Evolutionary conservation across 2,888 invertebrate species (phyloP).

Genomic region (Nomada flava): DNA sequence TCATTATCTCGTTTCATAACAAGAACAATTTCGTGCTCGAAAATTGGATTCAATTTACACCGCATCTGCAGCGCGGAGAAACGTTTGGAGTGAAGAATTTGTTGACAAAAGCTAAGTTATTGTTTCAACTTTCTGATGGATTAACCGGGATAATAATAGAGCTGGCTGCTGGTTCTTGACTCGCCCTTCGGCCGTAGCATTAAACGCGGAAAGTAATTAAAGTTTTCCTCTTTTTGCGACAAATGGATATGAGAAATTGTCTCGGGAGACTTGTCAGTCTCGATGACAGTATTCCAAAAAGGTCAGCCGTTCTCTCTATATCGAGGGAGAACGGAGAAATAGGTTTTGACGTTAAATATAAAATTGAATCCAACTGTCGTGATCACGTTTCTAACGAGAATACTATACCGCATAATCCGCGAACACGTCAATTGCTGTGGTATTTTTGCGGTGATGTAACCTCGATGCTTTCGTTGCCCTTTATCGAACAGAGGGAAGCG

Average conservation of each 20-base stretch:
- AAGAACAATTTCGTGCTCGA: no score
- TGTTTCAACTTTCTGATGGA: slow-evolving; percentile 34
- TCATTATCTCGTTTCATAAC: no score
- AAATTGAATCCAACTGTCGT: slow-evolving; percentile 16
- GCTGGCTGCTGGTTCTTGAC: slow-evolving; percentile 1
- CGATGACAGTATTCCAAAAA: slow-evolving; percentile 19
- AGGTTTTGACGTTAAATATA: slow-evolving; percentile 20
- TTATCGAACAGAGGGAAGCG: background rate
- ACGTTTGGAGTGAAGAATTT: slow-evolving; percentile 8
- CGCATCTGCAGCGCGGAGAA: background rate
- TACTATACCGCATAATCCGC: background rate
- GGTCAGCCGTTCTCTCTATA: background rate
- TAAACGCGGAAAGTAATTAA: slow-evolving; percentile 51
- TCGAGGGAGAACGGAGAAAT: background rate
- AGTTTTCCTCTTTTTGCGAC: slow-evolving; percentile 37
- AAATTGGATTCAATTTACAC: slow-evolving; percentile 1
- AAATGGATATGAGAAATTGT: slow-evolving; percentile 47
- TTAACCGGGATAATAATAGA: slow-evolving; percentile 36
- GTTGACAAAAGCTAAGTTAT: slow-evolving; percentile 21
- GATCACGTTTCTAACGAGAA: background rate
- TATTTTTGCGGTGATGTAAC: background rate
- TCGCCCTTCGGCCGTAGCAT: slow-evolving; percentile 1
- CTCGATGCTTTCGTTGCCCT: no score
- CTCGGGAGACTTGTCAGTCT: background rate
- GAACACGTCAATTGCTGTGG: background rate